Percentiles rank a stretch among this genome's conserved stretches.
phyloP scores from a whole-genome alignment of 2,888 invertebrate species.

The Strigamia maritima region DNA sequence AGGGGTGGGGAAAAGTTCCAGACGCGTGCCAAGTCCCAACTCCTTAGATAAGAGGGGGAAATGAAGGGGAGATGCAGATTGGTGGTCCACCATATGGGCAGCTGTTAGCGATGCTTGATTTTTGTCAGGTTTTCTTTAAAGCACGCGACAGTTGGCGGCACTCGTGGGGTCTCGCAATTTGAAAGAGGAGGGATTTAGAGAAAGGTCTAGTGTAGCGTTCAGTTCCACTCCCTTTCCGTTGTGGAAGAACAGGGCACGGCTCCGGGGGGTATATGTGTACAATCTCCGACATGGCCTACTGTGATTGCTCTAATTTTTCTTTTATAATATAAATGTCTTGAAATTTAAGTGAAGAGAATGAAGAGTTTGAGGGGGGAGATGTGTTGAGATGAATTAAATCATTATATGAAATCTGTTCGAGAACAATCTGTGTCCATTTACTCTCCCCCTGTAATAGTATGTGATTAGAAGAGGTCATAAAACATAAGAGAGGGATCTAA shows the following conservation, averaged over 20 bases:
- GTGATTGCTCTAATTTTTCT: conserved; percentile 17
- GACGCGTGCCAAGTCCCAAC: conserved; percentile 25
- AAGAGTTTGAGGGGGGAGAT: not conserved
- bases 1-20: conserved; percentile 17
- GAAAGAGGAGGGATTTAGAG: not conserved
- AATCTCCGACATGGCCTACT: not conserved
- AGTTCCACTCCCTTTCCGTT: not conserved
- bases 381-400: conserved; percentile 20
- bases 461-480: not conserved
- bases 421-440: conserved; percentile 27
- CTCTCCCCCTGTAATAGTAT: not conserved
- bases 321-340: not conserved
- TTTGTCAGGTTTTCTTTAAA: conserved; percentile 21
- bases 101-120: conserved; percentile 32
- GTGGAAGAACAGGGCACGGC: not conserved
- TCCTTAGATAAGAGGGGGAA: not conserved
- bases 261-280: not conserved
- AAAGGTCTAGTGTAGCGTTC: not conserved
- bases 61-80: not conserved
- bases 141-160: conserved; percentile 28
- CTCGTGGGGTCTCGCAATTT: conserved; percentile 4
- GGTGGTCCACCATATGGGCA: conserved; percentile 12
- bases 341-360: not conserved
- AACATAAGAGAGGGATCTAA: conserved; percentile 11
- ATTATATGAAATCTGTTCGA: conserved; percentile 6